Evolutionary conservation across 2,797 vertebrate genomes (phyloP).

Genomic region (Fratercula arctica): DNA sequence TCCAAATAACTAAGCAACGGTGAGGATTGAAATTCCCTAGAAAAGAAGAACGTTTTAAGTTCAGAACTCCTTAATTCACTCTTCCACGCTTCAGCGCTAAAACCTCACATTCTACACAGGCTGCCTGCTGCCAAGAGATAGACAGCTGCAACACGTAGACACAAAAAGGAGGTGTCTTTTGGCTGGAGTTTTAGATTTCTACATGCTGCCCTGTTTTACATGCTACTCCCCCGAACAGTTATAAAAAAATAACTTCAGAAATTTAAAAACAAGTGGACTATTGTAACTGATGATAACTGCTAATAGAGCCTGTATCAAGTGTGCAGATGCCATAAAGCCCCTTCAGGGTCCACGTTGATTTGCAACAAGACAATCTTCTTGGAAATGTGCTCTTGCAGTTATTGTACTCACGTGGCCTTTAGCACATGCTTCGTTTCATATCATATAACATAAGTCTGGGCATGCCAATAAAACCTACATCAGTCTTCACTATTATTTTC

Average conservation of each 20-base stretch:
- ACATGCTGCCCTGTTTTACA: neutral
- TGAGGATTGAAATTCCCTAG: neutral
- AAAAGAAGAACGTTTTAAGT: slow-evolving; percentile 4
- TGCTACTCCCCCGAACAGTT: neutral
- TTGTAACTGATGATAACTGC: neutral
- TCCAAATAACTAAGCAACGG: neutral
- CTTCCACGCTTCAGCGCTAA: slow-evolving; percentile 10
- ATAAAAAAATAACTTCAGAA: slow-evolving; percentile 36
- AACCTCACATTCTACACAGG: slow-evolving; percentile 28
- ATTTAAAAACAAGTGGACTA: neutral
- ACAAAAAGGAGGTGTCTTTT: slow-evolving; percentile 46
- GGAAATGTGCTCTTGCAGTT: neutral
- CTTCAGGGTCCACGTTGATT: neutral
- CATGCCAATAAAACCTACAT: slow-evolving; percentile 9
- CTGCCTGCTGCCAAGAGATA: slow-evolving; percentile 62
- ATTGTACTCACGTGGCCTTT: neutral
- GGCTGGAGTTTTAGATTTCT: slow-evolving; percentile 38
- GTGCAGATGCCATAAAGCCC: neutral
- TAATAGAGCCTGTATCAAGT: neutral
- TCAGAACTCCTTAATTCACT: slow-evolving; percentile 26
- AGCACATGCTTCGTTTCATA: neutral
- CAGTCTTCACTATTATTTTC: neutral
- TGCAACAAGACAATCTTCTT: neutral
- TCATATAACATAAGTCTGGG: neutral
- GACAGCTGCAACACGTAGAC: slow-evolving; percentile 54